Evolutionary conservation across 2,113 vertebrate species (phyloP).

Genomic region (Hydrolagus affinis): DNA sequence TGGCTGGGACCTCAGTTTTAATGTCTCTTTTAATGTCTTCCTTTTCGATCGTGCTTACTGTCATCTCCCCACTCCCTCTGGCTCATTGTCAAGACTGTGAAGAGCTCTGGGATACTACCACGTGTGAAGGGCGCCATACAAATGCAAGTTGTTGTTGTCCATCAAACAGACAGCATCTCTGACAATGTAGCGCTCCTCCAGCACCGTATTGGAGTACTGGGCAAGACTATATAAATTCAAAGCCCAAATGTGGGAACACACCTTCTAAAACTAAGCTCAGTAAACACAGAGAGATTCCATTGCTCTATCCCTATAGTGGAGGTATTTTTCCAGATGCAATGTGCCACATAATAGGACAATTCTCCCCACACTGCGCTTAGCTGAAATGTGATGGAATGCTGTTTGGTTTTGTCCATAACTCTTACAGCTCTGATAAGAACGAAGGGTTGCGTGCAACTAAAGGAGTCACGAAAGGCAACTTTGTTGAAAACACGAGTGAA

Average conservation of each 20-base stretch:
- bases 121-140: no score
- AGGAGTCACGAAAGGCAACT: no score
- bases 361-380: neutral
- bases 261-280: slow-evolving; percentile 6
- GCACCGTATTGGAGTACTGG: no score
- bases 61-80: neutral
- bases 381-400: neutral
- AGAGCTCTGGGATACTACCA: no score
- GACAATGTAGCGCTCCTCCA: no score
- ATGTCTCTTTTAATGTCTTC: neutral
- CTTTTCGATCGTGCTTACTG: slow-evolving; percentile 20
- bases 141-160: no score
- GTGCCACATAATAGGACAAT: slow-evolving; percentile 20
- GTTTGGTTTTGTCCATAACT: neutral
- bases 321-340: slow-evolving; percentile 32
- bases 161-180: no score
- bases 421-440: neutral
- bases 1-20: no score
- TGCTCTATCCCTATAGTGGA: slow-evolving; percentile 17
- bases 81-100: no score
- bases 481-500: neutral
- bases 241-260: neutral
- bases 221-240: no score
- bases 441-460: neutral
- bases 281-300: neutral